Conservation (phyloP, 2,113 vertebrate genomes). For the Panthera uncia region DNA sequence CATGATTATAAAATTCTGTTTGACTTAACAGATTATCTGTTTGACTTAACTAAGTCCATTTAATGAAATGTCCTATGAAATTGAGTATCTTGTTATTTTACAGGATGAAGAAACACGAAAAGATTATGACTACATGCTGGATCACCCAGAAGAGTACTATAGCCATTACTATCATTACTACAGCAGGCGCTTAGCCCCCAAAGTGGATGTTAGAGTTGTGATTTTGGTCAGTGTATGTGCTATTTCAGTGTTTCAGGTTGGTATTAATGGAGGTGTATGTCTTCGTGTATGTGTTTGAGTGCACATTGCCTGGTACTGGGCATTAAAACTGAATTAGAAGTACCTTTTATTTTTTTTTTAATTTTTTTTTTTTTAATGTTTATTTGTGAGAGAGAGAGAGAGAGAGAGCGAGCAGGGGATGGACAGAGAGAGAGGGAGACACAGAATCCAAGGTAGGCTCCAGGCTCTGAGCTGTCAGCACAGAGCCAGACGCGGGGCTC, state of each 20-base stretch:
- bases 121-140: constrained; percentile 98
- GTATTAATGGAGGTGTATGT: neutral
- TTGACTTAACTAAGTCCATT: neutral
- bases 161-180: constrained; percentile 98
- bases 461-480: too few relatives aligned
- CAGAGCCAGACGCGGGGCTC: too few relatives aligned
- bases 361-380: too few relatives aligned
- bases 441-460: too few relatives aligned
- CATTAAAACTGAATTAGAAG: neutral
- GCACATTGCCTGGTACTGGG: neutral
- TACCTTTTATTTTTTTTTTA: neutral
- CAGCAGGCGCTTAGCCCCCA: constrained; percentile 91
- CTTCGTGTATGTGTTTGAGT: rapidly evolving
- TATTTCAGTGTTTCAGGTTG: constrained; percentile 95
- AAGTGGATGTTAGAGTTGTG: constrained; percentile 95
- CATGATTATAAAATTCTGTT: constrained; percentile 20
- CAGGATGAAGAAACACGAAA: constrained; percentile 96
- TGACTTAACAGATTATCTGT: neutral
- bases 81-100: neutral
- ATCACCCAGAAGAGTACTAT: constrained; percentile 97
- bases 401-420: too few relatives aligned
- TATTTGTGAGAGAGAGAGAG: too few relatives aligned
- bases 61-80: neutral
- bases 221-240: constrained; percentile 94
- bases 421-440: too few relatives aligned